Conservation (phyloP, 2,888 invertebrate species). For the Drosophila neotestacea region DNA sequence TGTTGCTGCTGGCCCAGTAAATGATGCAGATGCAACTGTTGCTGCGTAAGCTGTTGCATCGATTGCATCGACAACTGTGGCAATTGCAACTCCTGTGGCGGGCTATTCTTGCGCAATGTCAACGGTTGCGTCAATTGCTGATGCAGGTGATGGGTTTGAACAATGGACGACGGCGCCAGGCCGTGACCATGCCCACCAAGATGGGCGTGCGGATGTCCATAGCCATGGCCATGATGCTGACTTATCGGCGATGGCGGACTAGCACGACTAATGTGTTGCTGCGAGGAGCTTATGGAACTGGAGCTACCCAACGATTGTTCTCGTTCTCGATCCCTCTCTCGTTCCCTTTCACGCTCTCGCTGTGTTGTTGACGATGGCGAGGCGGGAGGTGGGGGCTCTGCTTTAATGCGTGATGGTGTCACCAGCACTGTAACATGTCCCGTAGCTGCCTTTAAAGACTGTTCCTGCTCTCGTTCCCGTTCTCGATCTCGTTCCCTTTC, state of each 20-base stretch:
- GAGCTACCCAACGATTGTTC: conserved; percentile 55
- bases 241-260: conserved; percentile 56
- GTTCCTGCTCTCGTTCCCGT: conserved; percentile 65
- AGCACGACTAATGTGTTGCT: conserved; percentile 57
- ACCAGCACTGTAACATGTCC: conserved; percentile 86
- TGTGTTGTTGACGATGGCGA: conserved; percentile 80
- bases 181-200: conserved; percentile 27
- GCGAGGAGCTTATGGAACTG: conserved; percentile 72
- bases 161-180: conserved; percentile 69
- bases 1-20: conserved; percentile 78
- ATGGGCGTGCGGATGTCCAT: conserved; percentile 41
- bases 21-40: conserved; percentile 83
- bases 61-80: conserved; percentile 80
- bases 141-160: conserved; percentile 83
- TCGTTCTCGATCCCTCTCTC: conserved; percentile 22
- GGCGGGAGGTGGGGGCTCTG: conserved; percentile 81
- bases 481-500: conserved; percentile 72
- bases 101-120: conserved; percentile 78
- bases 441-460: conserved; percentile 52
- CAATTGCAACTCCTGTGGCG: conserved; percentile 77
- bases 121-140: conserved; percentile 83
- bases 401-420: conserved; percentile 86
- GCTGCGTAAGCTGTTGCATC: conserved; percentile 84
- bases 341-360: conserved; percentile 62
- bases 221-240: conserved; percentile 55